A percentile compares a stretch with the other conserved stretches of the same genome.
phyloP scores from a whole-genome alignment of 2,797 vertebrate species.

The Anableps anableps region DNA sequence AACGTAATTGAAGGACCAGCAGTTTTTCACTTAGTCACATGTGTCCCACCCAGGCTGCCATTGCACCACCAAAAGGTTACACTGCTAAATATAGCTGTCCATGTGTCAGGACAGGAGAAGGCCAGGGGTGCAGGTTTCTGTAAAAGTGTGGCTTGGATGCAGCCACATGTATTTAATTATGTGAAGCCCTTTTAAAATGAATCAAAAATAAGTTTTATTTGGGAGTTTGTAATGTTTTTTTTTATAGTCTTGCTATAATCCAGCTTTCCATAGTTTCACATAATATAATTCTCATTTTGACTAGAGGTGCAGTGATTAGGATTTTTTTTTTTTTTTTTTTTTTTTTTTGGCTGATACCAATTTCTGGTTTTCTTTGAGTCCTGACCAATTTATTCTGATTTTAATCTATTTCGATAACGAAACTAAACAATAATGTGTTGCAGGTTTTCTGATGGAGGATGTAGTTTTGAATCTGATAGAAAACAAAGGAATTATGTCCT shows the following conservation, averaged over 20 bases:
- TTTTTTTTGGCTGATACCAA: background rate
- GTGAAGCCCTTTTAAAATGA: background rate
- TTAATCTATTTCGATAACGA: background rate
- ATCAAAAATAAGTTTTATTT: background rate
- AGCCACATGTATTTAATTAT: background rate
- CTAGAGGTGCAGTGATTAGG: background rate
- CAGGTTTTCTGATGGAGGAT: background rate
- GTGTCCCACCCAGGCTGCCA: slow-evolving; percentile 22
- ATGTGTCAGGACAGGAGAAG: slow-evolving; percentile 62
- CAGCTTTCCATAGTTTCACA: background rate
- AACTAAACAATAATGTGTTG: background rate
- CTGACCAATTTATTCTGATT: background rate
- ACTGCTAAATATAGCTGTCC: slow-evolving; percentile 71
- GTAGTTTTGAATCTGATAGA: background rate
- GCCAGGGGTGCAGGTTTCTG: slow-evolving; percentile 25
- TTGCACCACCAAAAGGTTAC: slow-evolving; percentile 72
- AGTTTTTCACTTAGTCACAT: slow-evolving; percentile 15
- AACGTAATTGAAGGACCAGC: background rate
- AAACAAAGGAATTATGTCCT: background rate
- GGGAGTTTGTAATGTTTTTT: no score
- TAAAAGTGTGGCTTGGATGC: background rate
- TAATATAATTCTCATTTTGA: background rate
- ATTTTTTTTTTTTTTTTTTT: background rate
- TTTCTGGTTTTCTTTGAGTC: background rate
- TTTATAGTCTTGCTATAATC: background rate